Conservation (phyloP, 2,888 invertebrate species). For the Zaprionus bogoriensis region DNA sequence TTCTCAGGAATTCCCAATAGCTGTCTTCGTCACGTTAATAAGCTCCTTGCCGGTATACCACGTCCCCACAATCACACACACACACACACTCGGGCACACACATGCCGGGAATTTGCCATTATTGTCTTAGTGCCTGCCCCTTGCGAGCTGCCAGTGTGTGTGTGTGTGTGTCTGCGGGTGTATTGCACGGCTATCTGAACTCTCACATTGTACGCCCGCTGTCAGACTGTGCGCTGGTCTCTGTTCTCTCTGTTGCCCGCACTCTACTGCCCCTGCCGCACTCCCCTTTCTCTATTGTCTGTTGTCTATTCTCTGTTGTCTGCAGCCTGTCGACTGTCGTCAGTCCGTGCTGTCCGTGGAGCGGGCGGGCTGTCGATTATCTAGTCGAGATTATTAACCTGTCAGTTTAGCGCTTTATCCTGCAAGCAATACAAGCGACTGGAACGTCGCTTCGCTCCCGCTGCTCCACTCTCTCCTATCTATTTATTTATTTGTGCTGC, state of each 20-base stretch:
- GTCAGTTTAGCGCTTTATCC: conserved; percentile 75
- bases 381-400: conserved; percentile 78
- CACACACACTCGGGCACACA: background rate
- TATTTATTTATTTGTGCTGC: background rate
- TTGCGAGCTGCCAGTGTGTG: conserved; percentile 9
- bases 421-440: conserved; percentile 43
- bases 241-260: conserved; percentile 12
- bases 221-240: conserved; percentile 42
- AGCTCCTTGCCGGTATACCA: conserved; percentile 36
- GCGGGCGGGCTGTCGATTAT: conserved; percentile 67
- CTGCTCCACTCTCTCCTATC: background rate
- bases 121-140: conserved; percentile 31
- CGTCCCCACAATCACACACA: background rate
- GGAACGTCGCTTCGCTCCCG: conserved; percentile 12
- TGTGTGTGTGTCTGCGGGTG: background rate
- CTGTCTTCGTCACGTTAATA: conserved; percentile 74
- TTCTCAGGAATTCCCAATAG: conserved; percentile 71
- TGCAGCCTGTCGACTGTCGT: background rate
- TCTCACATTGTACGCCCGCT: conserved; percentile 45
- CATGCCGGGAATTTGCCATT: conserved; percentile 25
- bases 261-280: conserved; percentile 21
- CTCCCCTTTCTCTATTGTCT: too few relatives aligned
- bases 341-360: background rate
- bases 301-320: background rate
- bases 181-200: conserved; percentile 22